A percentile compares a stretch with the other conserved stretches of the same genome.
phyloP scores from a whole-genome alignment of 2,113 vertebrate genomes.

The Antechinus stuartii region DNA sequence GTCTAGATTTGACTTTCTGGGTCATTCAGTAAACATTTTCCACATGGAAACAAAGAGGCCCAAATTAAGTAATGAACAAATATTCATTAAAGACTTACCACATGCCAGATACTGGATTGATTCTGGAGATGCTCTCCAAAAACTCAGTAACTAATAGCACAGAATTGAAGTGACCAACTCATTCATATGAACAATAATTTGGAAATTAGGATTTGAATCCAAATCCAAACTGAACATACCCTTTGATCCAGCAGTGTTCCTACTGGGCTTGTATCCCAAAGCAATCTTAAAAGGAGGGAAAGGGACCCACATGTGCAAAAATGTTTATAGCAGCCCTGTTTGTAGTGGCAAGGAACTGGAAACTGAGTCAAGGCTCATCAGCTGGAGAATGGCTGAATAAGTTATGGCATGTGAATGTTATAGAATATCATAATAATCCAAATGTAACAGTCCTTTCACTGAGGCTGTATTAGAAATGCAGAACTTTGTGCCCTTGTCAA shows the following conservation, averaged over 20 bases:
- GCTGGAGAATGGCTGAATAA: too few relatives aligned
- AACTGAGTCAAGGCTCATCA: too few relatives aligned
- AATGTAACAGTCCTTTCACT: neutral
- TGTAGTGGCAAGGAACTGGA: too few relatives aligned
- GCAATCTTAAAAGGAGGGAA: too few relatives aligned
- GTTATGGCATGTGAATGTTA: too few relatives aligned
- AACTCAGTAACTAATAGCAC: neutral
- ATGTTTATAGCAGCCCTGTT: too few relatives aligned
- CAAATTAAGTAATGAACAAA: neutral
- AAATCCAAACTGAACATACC: neutral
- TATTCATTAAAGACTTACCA: too few relatives aligned
- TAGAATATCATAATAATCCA: neutral
- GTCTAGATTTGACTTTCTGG: neutral
- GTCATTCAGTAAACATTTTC: neutral
- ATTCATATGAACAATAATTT: neutral
- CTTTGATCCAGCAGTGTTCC: too few relatives aligned
- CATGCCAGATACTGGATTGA: too few relatives aligned
- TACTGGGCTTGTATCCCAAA: too few relatives aligned
- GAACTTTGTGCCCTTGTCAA: neutral
- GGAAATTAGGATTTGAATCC: neutral
- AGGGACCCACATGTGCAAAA: too few relatives aligned
- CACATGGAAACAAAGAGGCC: neutral
- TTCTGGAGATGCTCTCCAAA: neutral
- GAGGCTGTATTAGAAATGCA: neutral
- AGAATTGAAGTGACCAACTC: neutral